Percentiles rank a stretch among this genome's conserved stretches.
Conservation (phyloP, 35 echinoderm and acorn worm species). For the Strongylocentrotus purpuratus region DNA sequence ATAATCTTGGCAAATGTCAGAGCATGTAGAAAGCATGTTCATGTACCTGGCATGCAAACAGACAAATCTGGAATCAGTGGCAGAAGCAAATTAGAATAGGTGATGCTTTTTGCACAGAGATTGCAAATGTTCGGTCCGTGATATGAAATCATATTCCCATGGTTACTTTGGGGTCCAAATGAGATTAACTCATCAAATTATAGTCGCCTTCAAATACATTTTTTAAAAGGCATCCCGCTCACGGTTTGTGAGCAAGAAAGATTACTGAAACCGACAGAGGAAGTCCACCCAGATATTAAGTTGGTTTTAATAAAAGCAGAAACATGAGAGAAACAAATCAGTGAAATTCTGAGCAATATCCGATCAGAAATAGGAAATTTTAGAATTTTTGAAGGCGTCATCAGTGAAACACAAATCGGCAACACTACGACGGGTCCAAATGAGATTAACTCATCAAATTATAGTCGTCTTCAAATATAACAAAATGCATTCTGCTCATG, state of each 20-base stretch:
- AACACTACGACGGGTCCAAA: too few relatives aligned
- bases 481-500: not conserved
- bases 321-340: too few relatives aligned
- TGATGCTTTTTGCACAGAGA: not conserved
- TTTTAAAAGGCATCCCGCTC: not conserved
- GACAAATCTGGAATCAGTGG: too few relatives aligned
- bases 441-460: constrained; percentile 23
- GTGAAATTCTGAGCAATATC: too few relatives aligned
- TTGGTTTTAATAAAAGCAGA: too few relatives aligned
- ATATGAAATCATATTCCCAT: not conserved
- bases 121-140: not conserved
- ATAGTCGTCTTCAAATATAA: not conserved
- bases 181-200: constrained; percentile 23
- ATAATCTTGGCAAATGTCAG: not conserved
- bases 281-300: too few relatives aligned
- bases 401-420: too few relatives aligned
- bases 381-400: too few relatives aligned
- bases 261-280: not conserved
- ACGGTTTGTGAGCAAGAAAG: not conserved
- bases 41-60: too few relatives aligned
- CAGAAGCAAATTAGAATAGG: not conserved
- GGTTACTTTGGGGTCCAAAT: not conserved
- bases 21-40: too few relatives aligned
- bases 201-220: not conserved
- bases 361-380: too few relatives aligned